These are phyloP conservation scores for Actinernus sp. DNA, from an alignment of 92 coral and sea anemone genomes.

Conservation along the genomic window DNA sequence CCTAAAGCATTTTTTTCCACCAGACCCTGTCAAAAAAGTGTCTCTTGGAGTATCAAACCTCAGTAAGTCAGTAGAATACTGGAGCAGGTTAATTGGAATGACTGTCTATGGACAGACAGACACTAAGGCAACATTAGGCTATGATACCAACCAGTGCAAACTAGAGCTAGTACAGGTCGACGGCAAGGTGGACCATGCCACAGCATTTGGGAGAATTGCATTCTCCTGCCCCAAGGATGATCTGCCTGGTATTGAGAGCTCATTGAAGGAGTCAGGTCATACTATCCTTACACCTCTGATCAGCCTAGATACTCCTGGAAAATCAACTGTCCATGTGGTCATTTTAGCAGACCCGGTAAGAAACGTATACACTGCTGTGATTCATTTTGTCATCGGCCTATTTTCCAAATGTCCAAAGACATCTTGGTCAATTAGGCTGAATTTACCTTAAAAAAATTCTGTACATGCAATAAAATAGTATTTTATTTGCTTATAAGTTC, in stretches of 20 bases:
- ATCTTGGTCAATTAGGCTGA: too few species aligned
- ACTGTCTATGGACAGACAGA: constrained; percentile 71
- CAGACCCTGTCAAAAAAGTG: constrained; percentile 90
- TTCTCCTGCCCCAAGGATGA: constrained; percentile 90
- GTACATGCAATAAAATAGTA: too few species aligned
- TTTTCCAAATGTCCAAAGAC: too few species aligned
- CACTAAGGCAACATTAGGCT: constrained; percentile 76
- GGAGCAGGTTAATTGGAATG: constrained; percentile 89
- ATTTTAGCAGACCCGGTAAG: constrained; percentile 94
- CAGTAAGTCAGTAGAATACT: constrained; percentile 71
- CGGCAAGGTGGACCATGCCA: constrained; percentile 82
- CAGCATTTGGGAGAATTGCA: constrained; percentile 97
- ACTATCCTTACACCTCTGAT: constrained; percentile 85
- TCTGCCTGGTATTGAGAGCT: constrained; percentile 73
- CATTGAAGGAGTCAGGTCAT: constrained; percentile 68
- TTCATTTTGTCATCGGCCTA: too few species aligned
- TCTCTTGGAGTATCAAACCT: constrained; percentile 86
- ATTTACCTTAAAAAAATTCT: too few species aligned
- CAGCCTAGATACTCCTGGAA: constrained; percentile 92
- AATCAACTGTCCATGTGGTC: constrained; percentile 94
- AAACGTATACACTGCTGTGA: too few species aligned
- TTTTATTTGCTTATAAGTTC: too few species aligned
- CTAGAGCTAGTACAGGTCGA: constrained; percentile 84
- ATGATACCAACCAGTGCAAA: constrained; percentile 75
- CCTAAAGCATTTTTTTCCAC: background rate